Evolutionary conservation across 2,113 vertebrate species (phyloP), one percentile per base, ranked within the genome.

Genomic region (Toxotes chatareus): DNA sequence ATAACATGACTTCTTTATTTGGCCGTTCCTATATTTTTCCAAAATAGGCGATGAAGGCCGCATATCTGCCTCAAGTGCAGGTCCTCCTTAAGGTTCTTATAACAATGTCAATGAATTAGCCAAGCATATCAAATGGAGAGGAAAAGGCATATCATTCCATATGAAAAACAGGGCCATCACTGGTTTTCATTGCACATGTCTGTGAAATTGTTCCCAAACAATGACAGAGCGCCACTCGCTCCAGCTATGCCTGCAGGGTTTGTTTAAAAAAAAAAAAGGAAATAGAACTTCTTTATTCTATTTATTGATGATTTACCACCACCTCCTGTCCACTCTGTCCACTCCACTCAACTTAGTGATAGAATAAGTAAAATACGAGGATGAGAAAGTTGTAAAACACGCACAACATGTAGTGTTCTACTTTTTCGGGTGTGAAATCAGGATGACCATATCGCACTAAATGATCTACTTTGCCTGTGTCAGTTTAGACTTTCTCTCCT

Each of bases 201-300:
- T 83, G 65, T 38, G 40, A 88, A 83, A 85, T 72, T 79, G 70
- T 80, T 86, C 59, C 77, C 63, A 85, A 85, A 83, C 65, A 85
- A 59, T 63, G 71, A 73, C 69, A 67, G 68, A 70, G 53, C 1
- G 13, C 61, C 34, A 60, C 51, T 72, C 4, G 12, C 36, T 51
- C 14, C 23, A 64, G 73, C 19, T 40, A 34, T 21, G 46, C 59
- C 82, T 73, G 21, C 38, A 49, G 65, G 61, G 17, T 44, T 69
- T 1, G 27, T 73, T 59, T 44, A n/a, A 67, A 72, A 56, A 23
- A 12, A 6, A 32, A 14, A 59, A 27, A 27, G 27, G 27, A 56
- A 69, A 19, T 10, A 19, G 44, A 16, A 42, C 60, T 17, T 57
- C 19, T 55, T 65, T 27, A 75, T 36, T 3, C 65, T 59, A 44